Evolutionary conservation across 2,797 vertebrate species (phyloP), one percentile per base, ranked within the genome.

Genomic region (Pipistrellus nathusii): DNA sequence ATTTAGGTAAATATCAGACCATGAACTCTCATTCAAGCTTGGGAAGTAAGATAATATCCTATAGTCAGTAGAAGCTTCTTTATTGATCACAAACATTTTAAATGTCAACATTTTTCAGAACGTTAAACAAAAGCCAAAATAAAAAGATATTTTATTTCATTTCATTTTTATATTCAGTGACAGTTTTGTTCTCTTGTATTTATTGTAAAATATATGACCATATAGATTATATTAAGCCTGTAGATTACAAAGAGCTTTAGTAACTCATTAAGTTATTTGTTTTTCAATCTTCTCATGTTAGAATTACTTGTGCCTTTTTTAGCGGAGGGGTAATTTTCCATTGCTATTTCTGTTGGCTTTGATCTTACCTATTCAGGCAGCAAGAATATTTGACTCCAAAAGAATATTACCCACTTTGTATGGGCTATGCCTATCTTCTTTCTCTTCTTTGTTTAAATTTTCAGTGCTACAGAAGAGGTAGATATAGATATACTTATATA

Each of bases 1-100:
- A 91, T 51, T 68, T 96, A 69, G 32, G 78, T 94, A 96, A 97
- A 97, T 72, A 83, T 44, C 88, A 96, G 86, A 80, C 21, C 27
- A 51, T 93, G 44, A 93, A 71, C 48, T 88, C 12, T 15, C 18
- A 93, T 55, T 83, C 25, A 81, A n/a, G 20, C 25, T 77, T 21
- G 38, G 64, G 75, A 87, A 2, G 25, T 55, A 83, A 71, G 15
- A 73, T 88, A 73, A 73, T 35, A 83, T n/a, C 17, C 48, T 51
- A 0, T 32, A 48, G 55, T 69, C 30, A 88, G 15, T 30, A 73
- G 48, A 93, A 85, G 4, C 23, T 46, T 83, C 20, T 73, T 93
- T 93, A 32, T 75, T 90, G 23, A 38, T 8, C 90, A 10, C 35
- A 92, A 88, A 64, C 14, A 83, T 53, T 94, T 85, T 83, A 90